Base-by-base conservation (phyloP, 2,797 vertebrate species). In the Pipistrellus pipistrellus region DNA sequence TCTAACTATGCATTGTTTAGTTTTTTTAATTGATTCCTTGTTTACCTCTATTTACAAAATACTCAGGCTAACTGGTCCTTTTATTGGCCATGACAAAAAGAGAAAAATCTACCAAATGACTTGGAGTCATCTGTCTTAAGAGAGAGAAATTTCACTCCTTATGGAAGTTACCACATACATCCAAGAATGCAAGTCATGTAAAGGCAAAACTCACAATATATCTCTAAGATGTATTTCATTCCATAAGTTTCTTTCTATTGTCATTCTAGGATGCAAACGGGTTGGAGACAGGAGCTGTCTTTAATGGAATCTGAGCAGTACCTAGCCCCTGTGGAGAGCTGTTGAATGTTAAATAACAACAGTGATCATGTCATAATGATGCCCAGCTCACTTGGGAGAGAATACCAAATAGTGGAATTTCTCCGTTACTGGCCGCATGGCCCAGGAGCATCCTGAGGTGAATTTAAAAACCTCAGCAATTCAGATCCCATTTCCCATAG, bases 401-500 rank as follows among this genome's bases (percentile, higher is more conserved):
- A 90, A 94, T 85, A 75, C 32, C 90, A 94, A 92, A 90, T n/a
- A 97, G 92, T 59, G 73, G 89, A 94, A 95, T 85, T 97, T 95
- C 96, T 90, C 95, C 12, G 11, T 94, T 75, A 62, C 81, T 71
- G 87, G 23, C 72, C 78, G 83, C 32, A 9, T 1, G 53, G 83
- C 71, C 51, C 88, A 84, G 53, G 72, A 95, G 59, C 80, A 86
- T 83, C 53, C 85, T 89, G 93, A 96, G 93, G 90, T 97, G 93
- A 96, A 96, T 94, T 86, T 71, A 41, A 93, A 96, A 96, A 92
- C 92, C 85, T 95, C 75, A 91, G n/a, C 0, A 11, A 96, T 73
- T 97, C 90, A 93, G 95, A 91, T 90, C 48, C 64, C 95, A 88
- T 94, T 72, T 85, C 93, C 85, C 83, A 8, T 88, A 86, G 91